Evolutionary conservation across 1,140 invertebrate genomes (phyloP).

Genomic region (Magallana gigas): DNA sequence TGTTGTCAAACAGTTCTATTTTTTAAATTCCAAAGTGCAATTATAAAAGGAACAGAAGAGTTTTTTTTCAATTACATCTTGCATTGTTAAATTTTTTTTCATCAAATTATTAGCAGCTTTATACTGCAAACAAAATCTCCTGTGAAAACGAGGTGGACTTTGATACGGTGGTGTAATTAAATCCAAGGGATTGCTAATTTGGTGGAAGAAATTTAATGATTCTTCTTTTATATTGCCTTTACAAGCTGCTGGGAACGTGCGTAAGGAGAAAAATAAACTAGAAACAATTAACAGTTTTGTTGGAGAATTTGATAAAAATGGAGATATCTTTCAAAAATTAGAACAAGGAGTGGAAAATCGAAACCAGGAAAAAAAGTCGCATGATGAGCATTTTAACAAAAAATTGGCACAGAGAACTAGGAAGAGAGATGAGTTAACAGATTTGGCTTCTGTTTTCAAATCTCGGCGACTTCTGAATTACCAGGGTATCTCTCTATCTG

Average conservation of each 20-base stretch:
- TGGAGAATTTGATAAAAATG: conserved; percentile 21
- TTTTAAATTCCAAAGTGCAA: too few species aligned
- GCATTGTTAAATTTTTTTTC: neutral
- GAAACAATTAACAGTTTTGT: conserved; percentile 5
- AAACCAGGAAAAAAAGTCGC: neutral
- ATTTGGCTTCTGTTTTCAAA: conserved; percentile 18
- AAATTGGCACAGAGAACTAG: neutral
- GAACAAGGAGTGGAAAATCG: conserved; percentile 23
- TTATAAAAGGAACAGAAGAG: too few species aligned
- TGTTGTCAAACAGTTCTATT: too few species aligned
- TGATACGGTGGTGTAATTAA: neutral
- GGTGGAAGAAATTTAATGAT: conserved; percentile 16
- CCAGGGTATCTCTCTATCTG: neutral
- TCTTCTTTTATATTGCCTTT: conserved; percentile 32
- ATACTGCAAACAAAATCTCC: neutral
- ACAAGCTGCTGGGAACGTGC: conserved; percentile 26
- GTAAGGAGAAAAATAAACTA: conserved; percentile 26
- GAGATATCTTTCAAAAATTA: conserved; percentile 8
- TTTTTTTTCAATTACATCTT: too few species aligned
- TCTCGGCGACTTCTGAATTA: conserved; percentile 7
- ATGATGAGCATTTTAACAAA: neutral
- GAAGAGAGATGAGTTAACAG: conserved; percentile 12
- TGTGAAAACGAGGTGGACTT: neutral
- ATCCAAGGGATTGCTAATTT: conserved; percentile 17
- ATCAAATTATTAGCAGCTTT: neutral